phyloP scores from a whole-genome alignment of 2,113 vertebrate species.

The Neomonachus schauinslandi region DNA sequence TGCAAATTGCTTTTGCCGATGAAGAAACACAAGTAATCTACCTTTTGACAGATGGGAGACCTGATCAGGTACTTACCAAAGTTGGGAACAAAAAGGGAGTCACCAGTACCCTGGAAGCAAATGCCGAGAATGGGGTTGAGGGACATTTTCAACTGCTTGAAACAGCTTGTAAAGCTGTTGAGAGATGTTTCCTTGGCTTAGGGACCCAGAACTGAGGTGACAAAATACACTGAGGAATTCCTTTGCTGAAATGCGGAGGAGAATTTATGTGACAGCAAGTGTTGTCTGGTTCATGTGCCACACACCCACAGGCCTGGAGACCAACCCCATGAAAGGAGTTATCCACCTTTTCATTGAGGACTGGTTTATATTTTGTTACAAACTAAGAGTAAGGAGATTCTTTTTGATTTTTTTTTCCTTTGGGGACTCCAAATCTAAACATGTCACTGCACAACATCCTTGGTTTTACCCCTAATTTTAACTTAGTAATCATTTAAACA shows the following conservation, averaged over 20 bases:
- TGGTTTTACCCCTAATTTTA: constrained; percentile 55
- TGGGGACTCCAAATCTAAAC: constrained; percentile 61
- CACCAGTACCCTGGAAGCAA: not conserved
- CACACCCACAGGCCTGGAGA: not conserved
- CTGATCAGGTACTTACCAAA: constrained; percentile 88
- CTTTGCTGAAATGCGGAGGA: not conserved
- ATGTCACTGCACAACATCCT: constrained; percentile 55
- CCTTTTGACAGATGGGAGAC: constrained; percentile 90
- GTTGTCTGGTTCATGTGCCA: not conserved
- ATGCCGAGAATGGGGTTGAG: not conserved
- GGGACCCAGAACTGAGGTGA: not conserved
- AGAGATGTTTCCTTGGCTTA: not conserved
- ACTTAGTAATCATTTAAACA: constrained; percentile 63
- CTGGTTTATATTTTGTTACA: constrained; percentile 41
- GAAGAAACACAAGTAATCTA: constrained; percentile 86
- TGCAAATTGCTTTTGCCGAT: constrained; percentile 88
- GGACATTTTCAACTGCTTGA: not conserved
- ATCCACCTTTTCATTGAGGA: not conserved
- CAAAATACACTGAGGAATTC: constrained; percentile 24
- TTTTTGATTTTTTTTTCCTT: not conserved
- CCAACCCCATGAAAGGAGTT: not conserved
- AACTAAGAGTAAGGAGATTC: not conserved
- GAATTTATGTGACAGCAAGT: not conserved
- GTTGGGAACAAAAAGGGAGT: constrained; percentile 32
- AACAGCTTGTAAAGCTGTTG: not conserved